These are phyloP conservation scores for Brachionus koreanus DNA, from an alignment of 1,140 invertebrate genomes.

Conservation along the genomic window DNA sequence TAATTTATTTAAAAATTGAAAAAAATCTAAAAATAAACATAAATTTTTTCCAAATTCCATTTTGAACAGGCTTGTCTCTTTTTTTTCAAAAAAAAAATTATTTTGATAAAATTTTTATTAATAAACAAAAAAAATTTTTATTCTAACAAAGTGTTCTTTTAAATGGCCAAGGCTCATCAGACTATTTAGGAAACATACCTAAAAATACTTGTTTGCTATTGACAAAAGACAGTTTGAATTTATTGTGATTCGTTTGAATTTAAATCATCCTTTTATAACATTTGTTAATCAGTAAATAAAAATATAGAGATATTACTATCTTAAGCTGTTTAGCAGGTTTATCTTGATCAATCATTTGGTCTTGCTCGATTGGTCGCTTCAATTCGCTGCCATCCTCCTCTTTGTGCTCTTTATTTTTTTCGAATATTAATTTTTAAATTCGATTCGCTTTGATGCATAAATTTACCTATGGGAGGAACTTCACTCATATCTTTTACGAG, in stretches of 20 bases:
- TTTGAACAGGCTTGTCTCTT: background rate
- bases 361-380: background rate
- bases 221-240: background rate
- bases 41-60: background rate
- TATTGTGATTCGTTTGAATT: background rate
- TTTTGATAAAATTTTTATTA: constrained; percentile 25
- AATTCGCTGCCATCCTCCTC: background rate
- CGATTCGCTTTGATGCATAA: too few species aligned
- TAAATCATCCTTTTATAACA: background rate
- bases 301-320: background rate
- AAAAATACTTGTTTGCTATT: background rate
- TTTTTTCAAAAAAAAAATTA: background rate
- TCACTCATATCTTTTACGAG: background rate
- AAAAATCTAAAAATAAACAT: background rate
- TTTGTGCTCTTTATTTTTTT: background rate
- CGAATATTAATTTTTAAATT: background rate
- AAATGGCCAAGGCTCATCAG: background rate
- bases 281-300: background rate
- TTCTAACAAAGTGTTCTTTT: background rate
- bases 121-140: background rate
- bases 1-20: too few species aligned
- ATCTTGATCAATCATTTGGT: background rate
- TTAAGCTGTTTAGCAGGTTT: background rate
- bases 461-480: background rate
- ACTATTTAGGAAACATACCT: constrained; percentile 17